Evolutionary conservation across 1,140 invertebrate species (phyloP), one percentile per base, ranked within the genome.

Genomic region (Lasioglossum baleicum): DNA sequence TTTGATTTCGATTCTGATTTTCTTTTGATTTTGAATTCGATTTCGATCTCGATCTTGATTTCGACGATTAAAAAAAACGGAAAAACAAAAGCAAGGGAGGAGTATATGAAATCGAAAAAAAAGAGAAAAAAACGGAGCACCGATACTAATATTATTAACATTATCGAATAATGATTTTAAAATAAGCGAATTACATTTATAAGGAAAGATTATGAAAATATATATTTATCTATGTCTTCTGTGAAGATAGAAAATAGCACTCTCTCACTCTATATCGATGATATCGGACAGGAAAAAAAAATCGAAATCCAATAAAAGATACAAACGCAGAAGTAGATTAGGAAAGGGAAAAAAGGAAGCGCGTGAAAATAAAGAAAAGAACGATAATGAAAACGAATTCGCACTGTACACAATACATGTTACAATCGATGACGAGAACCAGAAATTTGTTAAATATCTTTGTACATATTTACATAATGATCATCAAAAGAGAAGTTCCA

Each of bases 201-300:
- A 93, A 93, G 92, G 85, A 92, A 93, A 93, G 91, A 93, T 92
- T 93, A 93, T 93, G 90, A 93, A 93, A 93, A 93, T 93, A 93
- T 94, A 93, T 93, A 93, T 93, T 93, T 94, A 93, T 93, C 92
- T 93, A 93, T 94, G 93, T 94, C 94, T 94, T 94, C 94, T 94
- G 93, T 94, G 94, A 94, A 94, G 94, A 94, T 94, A 92, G 90
- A 92, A 92, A 92, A 93, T 93, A 93, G 91, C 92, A 92, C 90
- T 92, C 92, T 92, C 90, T 92, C 91, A 92, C 91, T 92, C 89
- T 93, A 93, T 91, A 93, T 92, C 92, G 91, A 92, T 92, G 91
- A 93, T 91, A 90, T 90, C 82, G 85, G 89, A 90, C 56, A 88
- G 81, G 84, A 35, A 26, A 83, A 35, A 35, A 83, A 89, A 84